Evolutionary conservation across 2,113 vertebrate genomes (phyloP).

Genomic region (Bubalus kerabau): DNA sequence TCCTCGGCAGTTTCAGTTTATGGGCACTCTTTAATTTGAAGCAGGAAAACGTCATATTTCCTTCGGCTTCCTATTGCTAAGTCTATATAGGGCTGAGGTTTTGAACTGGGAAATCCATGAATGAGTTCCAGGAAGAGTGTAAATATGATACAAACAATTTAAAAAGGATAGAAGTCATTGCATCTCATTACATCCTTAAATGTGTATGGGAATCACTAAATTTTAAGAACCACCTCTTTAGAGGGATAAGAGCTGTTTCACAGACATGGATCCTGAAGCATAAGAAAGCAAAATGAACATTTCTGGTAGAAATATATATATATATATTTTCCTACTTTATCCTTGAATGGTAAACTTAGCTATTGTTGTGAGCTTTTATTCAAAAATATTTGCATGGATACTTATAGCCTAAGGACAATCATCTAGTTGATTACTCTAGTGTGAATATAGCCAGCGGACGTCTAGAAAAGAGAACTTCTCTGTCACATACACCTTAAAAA

Average conservation of each 20-base stretch:
- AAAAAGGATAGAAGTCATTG: not conserved
- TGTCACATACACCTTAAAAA: not conserved
- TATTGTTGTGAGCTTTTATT: not conserved
- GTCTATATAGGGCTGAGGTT: not conserved
- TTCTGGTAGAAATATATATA: not conserved
- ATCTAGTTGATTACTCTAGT: not conserved
- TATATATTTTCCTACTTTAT: not conserved
- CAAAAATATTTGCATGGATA: not conserved
- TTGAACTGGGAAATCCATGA: not conserved
- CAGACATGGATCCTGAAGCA: not conserved
- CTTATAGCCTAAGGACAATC: not conserved
- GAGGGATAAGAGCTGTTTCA: not conserved
- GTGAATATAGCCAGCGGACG: not conserved
- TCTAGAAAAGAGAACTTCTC: not conserved
- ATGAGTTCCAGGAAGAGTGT: not conserved
- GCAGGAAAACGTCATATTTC: not conserved
- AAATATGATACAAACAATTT: not conserved
- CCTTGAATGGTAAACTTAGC: not conserved
- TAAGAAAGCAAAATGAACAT: not conserved
- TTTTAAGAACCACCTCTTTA: not conserved
- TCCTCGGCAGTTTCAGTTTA: not conserved
- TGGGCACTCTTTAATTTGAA: not conserved
- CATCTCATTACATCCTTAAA: not conserved
- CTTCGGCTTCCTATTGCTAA: not conserved
- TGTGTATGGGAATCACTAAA: not conserved